A percentile compares a stretch with the other conserved stretches of the same genome.
Evolutionary conservation across 2,888 invertebrate genomes (phyloP).

Genomic region (Dorcus hopei): DNA sequence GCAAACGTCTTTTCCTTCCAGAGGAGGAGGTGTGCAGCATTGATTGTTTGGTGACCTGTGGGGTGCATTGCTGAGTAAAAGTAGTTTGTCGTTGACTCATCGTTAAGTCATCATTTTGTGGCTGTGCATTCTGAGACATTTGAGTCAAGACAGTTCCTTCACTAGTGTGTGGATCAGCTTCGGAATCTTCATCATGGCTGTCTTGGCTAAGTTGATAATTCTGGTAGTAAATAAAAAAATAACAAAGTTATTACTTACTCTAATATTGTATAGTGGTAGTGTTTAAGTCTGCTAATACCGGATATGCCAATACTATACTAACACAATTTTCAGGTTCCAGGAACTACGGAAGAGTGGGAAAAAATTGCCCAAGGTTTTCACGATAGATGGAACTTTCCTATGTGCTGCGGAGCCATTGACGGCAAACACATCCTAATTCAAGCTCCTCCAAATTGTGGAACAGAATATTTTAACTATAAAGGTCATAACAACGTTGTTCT

Average conservation of each 20-base stretch:
- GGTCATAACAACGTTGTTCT: background rate
- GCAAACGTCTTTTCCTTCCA: too few species aligned
- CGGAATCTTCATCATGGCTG: background rate
- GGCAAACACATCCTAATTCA: slow-evolving; percentile 11
- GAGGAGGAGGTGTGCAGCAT: too few species aligned
- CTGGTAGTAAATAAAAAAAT: background rate
- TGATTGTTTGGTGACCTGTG: background rate
- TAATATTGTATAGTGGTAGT: too few species aligned
- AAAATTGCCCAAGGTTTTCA: slow-evolving; percentile 1
- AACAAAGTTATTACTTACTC: too few species aligned
- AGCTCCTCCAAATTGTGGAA: slow-evolving; percentile 6
- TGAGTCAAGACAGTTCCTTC: background rate
- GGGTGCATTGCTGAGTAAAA: background rate
- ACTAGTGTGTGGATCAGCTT: background rate
- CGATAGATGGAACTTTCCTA: slow-evolving; percentile 5
- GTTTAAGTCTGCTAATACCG: too few species aligned
- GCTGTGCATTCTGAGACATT: too few species aligned
- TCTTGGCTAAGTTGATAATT: background rate
- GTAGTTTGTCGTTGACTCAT: background rate
- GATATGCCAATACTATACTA: too few species aligned
- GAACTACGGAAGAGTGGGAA: background rate
- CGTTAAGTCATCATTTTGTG: background rate
- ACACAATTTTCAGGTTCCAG: background rate
- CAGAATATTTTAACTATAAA: slow-evolving; percentile 11
- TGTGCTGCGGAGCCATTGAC: slow-evolving; percentile 5